Conservation (phyloP, 2,797 vertebrate species). For the Poeciliopsis turneri region DNA sequence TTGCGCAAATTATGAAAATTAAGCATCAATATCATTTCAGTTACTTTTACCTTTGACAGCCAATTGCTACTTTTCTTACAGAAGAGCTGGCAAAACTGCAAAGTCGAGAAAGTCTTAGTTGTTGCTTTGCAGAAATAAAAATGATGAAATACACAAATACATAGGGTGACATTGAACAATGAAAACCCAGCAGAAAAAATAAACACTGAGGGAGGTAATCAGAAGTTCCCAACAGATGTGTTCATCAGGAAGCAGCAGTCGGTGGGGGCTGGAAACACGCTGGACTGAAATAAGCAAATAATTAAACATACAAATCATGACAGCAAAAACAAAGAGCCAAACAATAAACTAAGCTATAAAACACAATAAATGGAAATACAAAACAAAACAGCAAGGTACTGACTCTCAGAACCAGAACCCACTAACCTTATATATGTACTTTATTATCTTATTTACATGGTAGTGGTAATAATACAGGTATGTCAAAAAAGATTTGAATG, state of each 20-base stretch:
- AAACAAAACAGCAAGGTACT: not conserved
- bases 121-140: not conserved
- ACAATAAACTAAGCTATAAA: not conserved
- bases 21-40: not conserved
- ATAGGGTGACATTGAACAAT: not conserved
- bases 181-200: not conserved
- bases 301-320: not conserved
- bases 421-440: not conserved
- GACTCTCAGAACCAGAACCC: not conserved
- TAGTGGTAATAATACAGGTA: not conserved
- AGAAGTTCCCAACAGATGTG: not conserved
- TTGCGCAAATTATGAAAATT: not conserved
- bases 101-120: not conserved
- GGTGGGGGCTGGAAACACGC: not conserved
- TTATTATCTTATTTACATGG: not conserved
- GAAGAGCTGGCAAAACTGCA: not conserved
- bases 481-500: not conserved
- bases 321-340: not conserved
- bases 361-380: not conserved
- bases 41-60: not conserved
- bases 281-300: not conserved
- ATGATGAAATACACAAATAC: not conserved
- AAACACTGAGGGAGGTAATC: not conserved
- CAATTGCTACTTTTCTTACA: not conserved
- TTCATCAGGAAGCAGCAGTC: not conserved